Conservation (phyloP, 2,113 vertebrate species). For the Mirza zaza region DNA sequence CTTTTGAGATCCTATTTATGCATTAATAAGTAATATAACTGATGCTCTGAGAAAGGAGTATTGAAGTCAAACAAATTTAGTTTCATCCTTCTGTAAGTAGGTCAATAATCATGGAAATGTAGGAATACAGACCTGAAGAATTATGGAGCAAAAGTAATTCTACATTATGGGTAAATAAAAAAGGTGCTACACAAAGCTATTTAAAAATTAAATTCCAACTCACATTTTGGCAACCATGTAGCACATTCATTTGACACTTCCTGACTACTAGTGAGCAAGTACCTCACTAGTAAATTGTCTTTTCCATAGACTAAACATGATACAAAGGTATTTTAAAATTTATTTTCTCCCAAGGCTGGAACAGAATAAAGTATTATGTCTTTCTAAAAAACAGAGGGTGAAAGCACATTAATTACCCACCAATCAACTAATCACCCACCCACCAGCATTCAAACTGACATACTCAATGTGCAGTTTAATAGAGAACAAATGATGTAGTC, state of each 20-base stretch:
- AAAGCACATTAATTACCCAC: slow-evolving; percentile 19
- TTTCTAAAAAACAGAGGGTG: neutral
- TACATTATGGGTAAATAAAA: neutral
- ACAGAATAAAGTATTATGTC: neutral
- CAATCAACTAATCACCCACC: neutral
- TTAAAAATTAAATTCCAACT: slow-evolving; percentile 48
- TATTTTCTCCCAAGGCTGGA: neutral
- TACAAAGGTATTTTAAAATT: slow-evolving; percentile 39
- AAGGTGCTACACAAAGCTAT: neutral
- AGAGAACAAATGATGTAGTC: slow-evolving; percentile 7
- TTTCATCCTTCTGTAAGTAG: neutral
- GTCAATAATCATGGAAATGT: slow-evolving; percentile 21
- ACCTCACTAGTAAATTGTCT: slow-evolving; percentile 18
- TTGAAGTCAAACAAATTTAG: slow-evolving; percentile 21
- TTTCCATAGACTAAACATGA: neutral
- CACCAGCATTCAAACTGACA: neutral
- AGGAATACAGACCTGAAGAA: slow-evolving; percentile 35
- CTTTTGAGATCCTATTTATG: slow-evolving; percentile 49
- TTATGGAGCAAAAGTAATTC: neutral
- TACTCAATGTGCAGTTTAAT: neutral
- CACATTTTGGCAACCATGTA: slow-evolving; percentile 25
- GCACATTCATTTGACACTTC: slow-evolving; percentile 18
- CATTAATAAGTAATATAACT: slow-evolving; percentile 16
- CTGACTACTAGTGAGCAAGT: slow-evolving; percentile 15
- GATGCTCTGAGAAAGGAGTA: neutral